Conservation (phyloP, 1,140 invertebrate genomes). For the Mactra quadrangularis region DNA sequence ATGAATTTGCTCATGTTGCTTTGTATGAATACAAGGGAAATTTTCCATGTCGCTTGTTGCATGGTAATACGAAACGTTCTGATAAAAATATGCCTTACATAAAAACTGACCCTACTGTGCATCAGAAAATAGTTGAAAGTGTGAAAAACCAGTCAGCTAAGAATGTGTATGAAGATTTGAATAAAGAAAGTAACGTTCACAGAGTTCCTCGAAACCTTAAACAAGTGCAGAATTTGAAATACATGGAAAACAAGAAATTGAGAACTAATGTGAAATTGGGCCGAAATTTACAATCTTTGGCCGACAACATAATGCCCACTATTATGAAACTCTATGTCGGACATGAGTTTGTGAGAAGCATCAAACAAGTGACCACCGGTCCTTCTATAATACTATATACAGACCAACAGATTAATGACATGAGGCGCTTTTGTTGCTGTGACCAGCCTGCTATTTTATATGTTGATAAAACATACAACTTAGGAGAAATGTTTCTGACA, state of each 20-base stretch:
- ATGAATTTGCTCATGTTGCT: not conserved
- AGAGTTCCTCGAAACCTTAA: conserved; percentile 6
- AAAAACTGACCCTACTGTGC: not conserved
- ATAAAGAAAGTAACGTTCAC: conserved; percentile 12
- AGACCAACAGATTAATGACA: conserved; percentile 5
- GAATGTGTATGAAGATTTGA: conserved; percentile 24
- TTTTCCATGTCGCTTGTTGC: not conserved
- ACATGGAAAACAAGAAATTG: not conserved
- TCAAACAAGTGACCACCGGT: not conserved
- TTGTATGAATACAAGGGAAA: not conserved
- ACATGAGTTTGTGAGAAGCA: not conserved
- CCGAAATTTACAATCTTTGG: not conserved
- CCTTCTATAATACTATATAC: not conserved
- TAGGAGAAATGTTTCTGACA: conserved; percentile 4
- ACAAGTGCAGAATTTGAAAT: conserved; percentile 27
- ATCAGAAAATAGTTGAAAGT: not conserved
- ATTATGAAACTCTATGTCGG: not conserved
- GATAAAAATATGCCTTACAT: conserved; percentile 3
- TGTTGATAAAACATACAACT: conserved; percentile 34
- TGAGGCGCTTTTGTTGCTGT: not conserved
- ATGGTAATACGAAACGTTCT: not conserved
- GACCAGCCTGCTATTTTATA: not conserved
- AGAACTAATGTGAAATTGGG: no score
- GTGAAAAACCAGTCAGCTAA: not conserved
- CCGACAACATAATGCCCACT: not conserved